Evolutionary conservation across 35 echinoderm and acorn worm genomes (phyloP).

Genomic region (Amphiura filiformis): DNA sequence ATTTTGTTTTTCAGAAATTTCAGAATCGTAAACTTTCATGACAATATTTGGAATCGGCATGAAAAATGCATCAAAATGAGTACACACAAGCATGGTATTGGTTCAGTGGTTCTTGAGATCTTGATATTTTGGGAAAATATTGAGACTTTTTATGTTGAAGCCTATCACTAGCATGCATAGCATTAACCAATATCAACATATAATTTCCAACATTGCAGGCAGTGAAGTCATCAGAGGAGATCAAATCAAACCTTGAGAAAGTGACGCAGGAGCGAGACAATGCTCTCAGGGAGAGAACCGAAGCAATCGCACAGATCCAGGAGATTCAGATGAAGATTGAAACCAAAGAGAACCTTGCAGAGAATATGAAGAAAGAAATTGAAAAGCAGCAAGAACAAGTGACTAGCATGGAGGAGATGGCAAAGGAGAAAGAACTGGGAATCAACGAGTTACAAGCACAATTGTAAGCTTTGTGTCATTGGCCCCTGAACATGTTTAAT

Average conservation of each 20-base stretch:
- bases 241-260: conserved; percentile 50
- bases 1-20: too few species aligned
- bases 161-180: too few species aligned
- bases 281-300: conserved; percentile 78
- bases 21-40: too few species aligned
- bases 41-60: too few species aligned
- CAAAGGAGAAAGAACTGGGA: conserved; percentile 45
- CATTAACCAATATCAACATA: too few species aligned
- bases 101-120: too few species aligned
- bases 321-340: conserved; percentile 79
- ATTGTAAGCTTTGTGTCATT: conserved; percentile 58
- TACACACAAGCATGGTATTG: too few species aligned
- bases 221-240: conserved; percentile 50
- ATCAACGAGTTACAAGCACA: conserved; percentile 47
- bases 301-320: conserved; percentile 75
- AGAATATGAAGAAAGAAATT: conserved; percentile 43
- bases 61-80: too few species aligned
- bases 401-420: conserved; percentile 18
- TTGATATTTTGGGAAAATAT: too few species aligned
- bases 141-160: too few species aligned
- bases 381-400: conserved; percentile 53
- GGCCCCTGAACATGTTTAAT: too few species aligned
- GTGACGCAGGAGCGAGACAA: conserved; percentile 71
- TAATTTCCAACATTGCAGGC: too few species aligned
- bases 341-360: conserved; percentile 33